Evolutionary conservation across 1,140 invertebrate species (phyloP).

Genomic region (Hypothenemus hampei): DNA sequence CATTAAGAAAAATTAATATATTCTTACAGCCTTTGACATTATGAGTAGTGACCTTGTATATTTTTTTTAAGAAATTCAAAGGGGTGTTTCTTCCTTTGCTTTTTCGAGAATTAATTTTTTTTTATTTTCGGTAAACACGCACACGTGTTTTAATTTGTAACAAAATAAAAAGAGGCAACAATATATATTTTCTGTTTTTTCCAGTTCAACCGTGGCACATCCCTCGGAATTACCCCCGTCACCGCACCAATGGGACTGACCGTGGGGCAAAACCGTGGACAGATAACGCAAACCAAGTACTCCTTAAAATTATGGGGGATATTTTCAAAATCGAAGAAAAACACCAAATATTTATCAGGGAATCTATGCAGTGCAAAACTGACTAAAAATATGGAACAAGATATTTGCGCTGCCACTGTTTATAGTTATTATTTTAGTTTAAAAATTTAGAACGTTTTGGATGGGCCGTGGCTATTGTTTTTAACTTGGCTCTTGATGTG

Average conservation of each 20-base stretch:
- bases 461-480: too few species aligned
- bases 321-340: constrained; percentile 9
- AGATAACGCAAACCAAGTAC: constrained; percentile 31
- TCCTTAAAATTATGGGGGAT: not conserved
- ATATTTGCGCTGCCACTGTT: constrained; percentile 41
- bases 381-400: constrained; percentile 26
- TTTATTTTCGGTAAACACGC: too few species aligned
- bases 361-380: constrained; percentile 43
- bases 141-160: too few species aligned
- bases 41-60: too few species aligned
- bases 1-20: too few species aligned
- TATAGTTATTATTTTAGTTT: too few species aligned
- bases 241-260: constrained; percentile 95
- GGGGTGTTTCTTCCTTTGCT: not conserved
- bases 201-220: constrained; percentile 94
- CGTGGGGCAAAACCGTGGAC: constrained; percentile 35
- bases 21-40: too few species aligned
- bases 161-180: too few species aligned
- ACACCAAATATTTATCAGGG: constrained; percentile 45
- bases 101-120: too few species aligned
- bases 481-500: too few species aligned
- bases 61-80: too few species aligned
- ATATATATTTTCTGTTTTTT: constrained; percentile 49
- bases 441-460: too few species aligned
- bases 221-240: constrained; percentile 95